Evolutionary conservation across 2,888 invertebrate genomes (phyloP).

Genomic region (Alentia gelatinosa): DNA sequence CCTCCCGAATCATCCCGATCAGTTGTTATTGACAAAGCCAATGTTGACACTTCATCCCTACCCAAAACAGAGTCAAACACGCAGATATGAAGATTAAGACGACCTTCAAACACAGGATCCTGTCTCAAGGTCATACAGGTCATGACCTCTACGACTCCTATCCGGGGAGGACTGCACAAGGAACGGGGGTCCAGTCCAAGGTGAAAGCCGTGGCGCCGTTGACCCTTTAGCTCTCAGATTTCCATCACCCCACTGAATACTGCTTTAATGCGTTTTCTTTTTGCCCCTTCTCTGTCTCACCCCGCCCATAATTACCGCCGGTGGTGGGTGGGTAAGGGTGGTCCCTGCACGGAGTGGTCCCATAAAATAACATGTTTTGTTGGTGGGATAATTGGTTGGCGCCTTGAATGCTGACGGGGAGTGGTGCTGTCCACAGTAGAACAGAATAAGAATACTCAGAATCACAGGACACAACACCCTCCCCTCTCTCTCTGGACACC

Average conservation of each 20-base stretch:
- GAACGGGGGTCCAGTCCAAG: no score
- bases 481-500: not conserved
- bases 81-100: not conserved
- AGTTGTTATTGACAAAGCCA: slow-evolving; percentile 24
- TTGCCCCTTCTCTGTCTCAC: not conserved
- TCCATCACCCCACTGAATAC: slow-evolving; percentile 28
- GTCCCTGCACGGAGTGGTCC: not conserved
- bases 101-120: slow-evolving; percentile 2
- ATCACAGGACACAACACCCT: not conserved
- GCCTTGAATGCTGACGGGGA: not conserved
- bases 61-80: slow-evolving; percentile 12
- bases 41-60: slow-evolving; percentile 14
- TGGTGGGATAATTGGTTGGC: not conserved
- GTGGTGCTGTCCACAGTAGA: not conserved
- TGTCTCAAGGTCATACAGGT: not conserved
- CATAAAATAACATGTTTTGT: slow-evolving; percentile 53
- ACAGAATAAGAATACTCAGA: not conserved
- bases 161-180: no score
- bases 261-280: slow-evolving; percentile 28
- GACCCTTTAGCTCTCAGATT: slow-evolving; percentile 42
- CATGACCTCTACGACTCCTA: slow-evolving; percentile 11
- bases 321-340: not conserved
- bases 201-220: no score
- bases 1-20: not conserved
- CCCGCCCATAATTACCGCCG: not conserved